Evolutionary conservation across 2,888 invertebrate genomes (phyloP), one percentile per base, ranked within the genome.

Genomic region (Helobdella robusta): DNA sequence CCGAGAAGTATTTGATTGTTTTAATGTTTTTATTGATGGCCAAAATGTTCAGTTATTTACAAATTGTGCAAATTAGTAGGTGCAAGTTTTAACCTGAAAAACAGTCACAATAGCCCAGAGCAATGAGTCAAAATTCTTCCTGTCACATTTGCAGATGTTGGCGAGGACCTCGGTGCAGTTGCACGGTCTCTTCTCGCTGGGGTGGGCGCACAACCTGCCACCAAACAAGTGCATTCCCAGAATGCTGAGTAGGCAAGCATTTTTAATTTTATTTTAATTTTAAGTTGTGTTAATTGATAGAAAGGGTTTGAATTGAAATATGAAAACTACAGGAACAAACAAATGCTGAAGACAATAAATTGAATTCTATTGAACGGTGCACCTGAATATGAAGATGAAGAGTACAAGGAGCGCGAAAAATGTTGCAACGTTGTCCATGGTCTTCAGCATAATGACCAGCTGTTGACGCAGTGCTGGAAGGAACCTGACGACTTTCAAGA

Each of bases 201-300:
- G 40, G 64, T 66, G 66, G 18, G 88, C 87, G 88, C 95, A 95
- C 89, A 98, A 98, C 87, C 95, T 95, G 89, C 98, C 98, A 85
- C 98, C 98, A 87, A 99, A 98, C 85, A 99, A 87, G 87, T 95
- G 94, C 97, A 98, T 98, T 86, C 98, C 98, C 84, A 99, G 92
- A 86, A 98, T 97, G 90, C 98, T 95, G 48, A 15, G n/a, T n/a
- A n/a, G n/a, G n/a, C n/a, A n/a, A n/a, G n/a, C n/a, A n/a, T n/a
- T n/a, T n/a, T n/a, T n/a, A n/a, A n/a, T n/a, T n/a, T n/a, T n/a
- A n/a, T n/a, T n/a, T n/a, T n/a, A n/a, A n/a, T n/a, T n/a, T n/a
- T n/a, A n/a, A n/a, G n/a, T n/a, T n/a, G n/a, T n/a, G n/a, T n/a
- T n/a, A n/a, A n/a, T n/a, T n/a, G n/a, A n/a, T n/a, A n/a, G n/a